These are phyloP conservation scores for Momotus momota DNA, from an alignment of 2,797 vertebrate species.

Conservation along the genomic window DNA sequence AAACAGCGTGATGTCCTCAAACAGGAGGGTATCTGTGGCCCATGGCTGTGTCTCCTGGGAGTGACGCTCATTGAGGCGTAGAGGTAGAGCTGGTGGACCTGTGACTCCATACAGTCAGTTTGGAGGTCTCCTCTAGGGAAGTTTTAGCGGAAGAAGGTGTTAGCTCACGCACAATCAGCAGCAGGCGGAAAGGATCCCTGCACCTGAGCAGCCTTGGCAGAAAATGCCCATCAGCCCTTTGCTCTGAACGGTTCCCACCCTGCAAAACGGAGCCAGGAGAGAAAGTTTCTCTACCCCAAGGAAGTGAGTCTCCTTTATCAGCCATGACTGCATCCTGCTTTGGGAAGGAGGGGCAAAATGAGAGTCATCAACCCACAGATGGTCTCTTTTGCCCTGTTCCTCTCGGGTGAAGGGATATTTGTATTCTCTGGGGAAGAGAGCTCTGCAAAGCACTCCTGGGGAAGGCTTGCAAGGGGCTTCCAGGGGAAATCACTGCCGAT, in stretches of 20 bases:
- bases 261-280: background rate
- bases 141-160: background rate
- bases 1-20: background rate
- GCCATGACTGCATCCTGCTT: background rate
- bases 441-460: background rate
- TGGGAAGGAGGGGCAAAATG: background rate
- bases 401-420: background rate
- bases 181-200: background rate
- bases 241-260: background rate
- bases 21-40: background rate
- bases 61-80: background rate
- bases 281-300: background rate
- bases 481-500: constrained; percentile 7
- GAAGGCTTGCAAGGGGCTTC: background rate
- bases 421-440: background rate
- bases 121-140: background rate
- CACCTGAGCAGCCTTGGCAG: background rate
- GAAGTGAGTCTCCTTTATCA: background rate
- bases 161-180: background rate
- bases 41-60: background rate
- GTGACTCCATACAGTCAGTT: background rate
- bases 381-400: background rate
- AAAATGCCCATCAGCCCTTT: background rate
- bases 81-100: background rate
- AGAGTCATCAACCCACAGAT: background rate